A percentile compares a stretch with the other conserved stretches of the same genome.
phyloP scores from a whole-genome alignment of 2,113 vertebrate species.

The Anolis sagrei region DNA sequence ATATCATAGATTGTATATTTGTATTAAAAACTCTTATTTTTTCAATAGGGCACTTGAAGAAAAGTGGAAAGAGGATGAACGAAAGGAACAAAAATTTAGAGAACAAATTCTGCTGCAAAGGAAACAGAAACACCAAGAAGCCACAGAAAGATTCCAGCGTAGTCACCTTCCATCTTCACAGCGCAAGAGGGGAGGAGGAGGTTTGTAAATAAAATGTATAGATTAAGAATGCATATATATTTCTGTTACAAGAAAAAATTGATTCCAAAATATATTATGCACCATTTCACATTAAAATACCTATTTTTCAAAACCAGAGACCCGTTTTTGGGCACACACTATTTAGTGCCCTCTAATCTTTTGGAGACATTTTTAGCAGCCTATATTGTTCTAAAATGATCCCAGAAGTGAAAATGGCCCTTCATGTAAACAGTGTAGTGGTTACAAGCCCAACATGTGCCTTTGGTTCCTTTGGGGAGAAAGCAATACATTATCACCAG shows the following conservation, averaged over 20 bases:
- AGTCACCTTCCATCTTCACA: constrained; percentile 81
- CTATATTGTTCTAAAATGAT: too few relatives aligned
- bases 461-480: not conserved
- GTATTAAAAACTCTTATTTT: constrained; percentile 29
- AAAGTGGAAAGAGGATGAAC: constrained; percentile 80
- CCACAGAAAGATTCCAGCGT: constrained; percentile 89
- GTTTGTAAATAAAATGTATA: constrained; percentile 68
- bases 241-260: not conserved
- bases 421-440: too few relatives aligned
- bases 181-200: constrained; percentile 69
- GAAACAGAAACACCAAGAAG: constrained; percentile 84
- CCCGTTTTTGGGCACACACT: too few relatives aligned
- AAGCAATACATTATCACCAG: not conserved
- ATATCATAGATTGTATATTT: not conserved
- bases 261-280: too few relatives aligned
- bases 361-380: too few relatives aligned
- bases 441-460: too few relatives aligned
- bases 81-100: constrained; percentile 83
- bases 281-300: too few relatives aligned
- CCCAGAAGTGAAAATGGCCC: too few relatives aligned
- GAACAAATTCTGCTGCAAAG: constrained; percentile 87
- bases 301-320: too few relatives aligned
- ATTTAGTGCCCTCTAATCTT: too few relatives aligned
- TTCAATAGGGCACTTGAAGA: constrained; percentile 87
- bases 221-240: constrained; percentile 13